Evolutionary conservation across 1,140 invertebrate species (phyloP), one percentile per base, ranked within the genome.

Genomic region (Hylyphantes graminicola): DNA sequence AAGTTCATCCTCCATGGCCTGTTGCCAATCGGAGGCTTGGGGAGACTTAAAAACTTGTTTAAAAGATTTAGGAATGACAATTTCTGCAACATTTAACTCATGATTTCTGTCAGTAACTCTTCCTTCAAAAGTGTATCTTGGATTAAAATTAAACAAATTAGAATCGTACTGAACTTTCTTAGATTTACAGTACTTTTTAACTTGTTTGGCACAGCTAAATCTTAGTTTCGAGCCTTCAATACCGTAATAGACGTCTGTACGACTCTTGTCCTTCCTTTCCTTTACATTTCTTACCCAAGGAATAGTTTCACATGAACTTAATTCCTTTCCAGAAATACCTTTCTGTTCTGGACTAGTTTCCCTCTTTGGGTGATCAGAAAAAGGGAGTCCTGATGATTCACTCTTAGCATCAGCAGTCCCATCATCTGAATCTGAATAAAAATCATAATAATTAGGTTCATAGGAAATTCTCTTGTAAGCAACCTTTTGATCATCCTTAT

Each of bases 71-170:
- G 17, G 8, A 0, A 65, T 48, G 9, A 3, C 7, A 10, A 65
- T 5, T 19, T 65, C 4, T 3, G 48, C 19, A 10, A 65, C 17
- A 21, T 8, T 65, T 4, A 2, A 19, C 50, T 67, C 64, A 50
- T 72, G 15, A 8, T n/a, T 7, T 15, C 53, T 53, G 2, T 5
- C 48, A 13, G 68, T 7, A 51, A 72, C 3, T 72, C 53, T 4
- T 2, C n/a, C 50, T 3, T 0, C 11, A 11, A 53, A 17, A 17
- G 51, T 53, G n/a, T 72, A 11, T 17, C 10, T 35, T 10, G 15
- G 9, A 17, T 35, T 21, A 72, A 72, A 72, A 21, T 55, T 50
- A 72, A 72, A 72, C 68, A 72, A 72, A 72, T 13, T 72, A 15
- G 17, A 17, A 72, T 72, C 12, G 53, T 51, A 72, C 50, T 7